Base-by-base conservation (phyloP, 1,140 invertebrate species). In the Caenorhabditis remanei region DNA sequence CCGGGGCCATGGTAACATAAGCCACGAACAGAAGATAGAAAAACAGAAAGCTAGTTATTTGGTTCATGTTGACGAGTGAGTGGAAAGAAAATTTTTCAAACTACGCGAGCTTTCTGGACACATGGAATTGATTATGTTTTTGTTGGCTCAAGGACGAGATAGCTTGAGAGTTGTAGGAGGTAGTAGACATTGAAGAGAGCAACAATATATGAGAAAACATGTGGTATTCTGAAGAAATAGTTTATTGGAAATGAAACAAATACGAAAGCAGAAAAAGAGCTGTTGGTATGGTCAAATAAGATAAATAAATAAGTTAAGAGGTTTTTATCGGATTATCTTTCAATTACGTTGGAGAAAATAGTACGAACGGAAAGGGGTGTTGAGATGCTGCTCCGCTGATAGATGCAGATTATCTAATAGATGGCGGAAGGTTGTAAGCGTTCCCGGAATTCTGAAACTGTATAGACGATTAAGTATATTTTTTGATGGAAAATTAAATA, bases 81-180 rank as follows among this genome's bases (percentile, higher is more conserved):
- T 79, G n/a, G 41, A 48, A 9, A 19, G 8, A 79, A 41, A 21
- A n/a, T 46, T 13, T 16, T n/a, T 67, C 24, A 40, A 40, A 67
- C 50, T 32, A 8, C 61, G 43, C 24, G 43, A 24, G 71, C 43
- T 50, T 79, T 50, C 46, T n/a, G 24, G 46, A 50, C 71, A 79
- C 53, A n/a, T 79, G 71, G 2, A 79, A 9, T 19, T 19, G 46
- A 79, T 79, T 79, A 79, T 79, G 61, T 63, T 63, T 63, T 63
- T 63, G 61, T 63, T 32, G 61, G 19, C n/a, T 11, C 9, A 40
- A 6, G 11, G 14, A 21, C 8, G 61, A 63, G 11, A 63, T 32
- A 63, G 24, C 8, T 19, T 21, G n/a, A 32, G n/a, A 24, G 5
- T 4, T 58, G n/a, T 8, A 21, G n/a, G 56, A 58, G 56, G 8